phyloP scores from a whole-genome alignment of 2,888 invertebrate species.

The Rhimphoctona megacephalus region DNA sequence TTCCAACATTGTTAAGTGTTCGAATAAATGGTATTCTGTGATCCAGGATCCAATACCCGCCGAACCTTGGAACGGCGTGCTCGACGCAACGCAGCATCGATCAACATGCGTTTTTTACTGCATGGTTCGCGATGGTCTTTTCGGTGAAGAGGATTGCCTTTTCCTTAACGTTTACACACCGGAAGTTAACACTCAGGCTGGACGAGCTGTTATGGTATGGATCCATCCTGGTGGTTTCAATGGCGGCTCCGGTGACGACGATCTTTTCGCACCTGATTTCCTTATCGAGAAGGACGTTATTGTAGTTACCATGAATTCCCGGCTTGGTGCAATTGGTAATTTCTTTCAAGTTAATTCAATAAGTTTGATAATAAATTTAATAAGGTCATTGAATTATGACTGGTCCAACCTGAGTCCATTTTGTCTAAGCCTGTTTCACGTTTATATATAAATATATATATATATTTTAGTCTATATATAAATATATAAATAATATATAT shows the following conservation, averaged over 20 bases:
- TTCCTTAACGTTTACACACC: slow-evolving; percentile 81
- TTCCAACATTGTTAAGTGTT: neutral
- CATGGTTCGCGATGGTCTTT: slow-evolving; percentile 73
- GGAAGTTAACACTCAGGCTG: slow-evolving; percentile 75
- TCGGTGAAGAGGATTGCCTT: slow-evolving; percentile 81
- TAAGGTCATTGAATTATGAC: neutral
- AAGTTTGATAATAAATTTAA: neutral
- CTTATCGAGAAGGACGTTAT: slow-evolving; percentile 80
- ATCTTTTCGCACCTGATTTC: slow-evolving; percentile 78
- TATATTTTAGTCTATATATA: no score
- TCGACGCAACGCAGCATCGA: slow-evolving; percentile 79
- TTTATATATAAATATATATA: no score
- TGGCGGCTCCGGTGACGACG: slow-evolving; percentile 74
- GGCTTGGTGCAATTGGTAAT: slow-evolving; percentile 79
- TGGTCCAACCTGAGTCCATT: no score
- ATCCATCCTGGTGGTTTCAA: slow-evolving; percentile 78
- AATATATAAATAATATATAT: no score
- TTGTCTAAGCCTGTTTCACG: no score
- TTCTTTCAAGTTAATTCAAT: neutral
- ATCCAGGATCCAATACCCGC: slow-evolving; percentile 75
- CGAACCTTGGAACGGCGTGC: slow-evolving; percentile 79
- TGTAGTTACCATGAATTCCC: slow-evolving; percentile 79
- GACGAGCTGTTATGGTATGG: slow-evolving; percentile 80
- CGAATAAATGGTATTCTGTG: neutral
- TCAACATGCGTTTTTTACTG: slow-evolving; percentile 78